phyloP scores from a whole-genome alignment of 2,888 invertebrate genomes.

The Orthonychiurus folsomi region DNA sequence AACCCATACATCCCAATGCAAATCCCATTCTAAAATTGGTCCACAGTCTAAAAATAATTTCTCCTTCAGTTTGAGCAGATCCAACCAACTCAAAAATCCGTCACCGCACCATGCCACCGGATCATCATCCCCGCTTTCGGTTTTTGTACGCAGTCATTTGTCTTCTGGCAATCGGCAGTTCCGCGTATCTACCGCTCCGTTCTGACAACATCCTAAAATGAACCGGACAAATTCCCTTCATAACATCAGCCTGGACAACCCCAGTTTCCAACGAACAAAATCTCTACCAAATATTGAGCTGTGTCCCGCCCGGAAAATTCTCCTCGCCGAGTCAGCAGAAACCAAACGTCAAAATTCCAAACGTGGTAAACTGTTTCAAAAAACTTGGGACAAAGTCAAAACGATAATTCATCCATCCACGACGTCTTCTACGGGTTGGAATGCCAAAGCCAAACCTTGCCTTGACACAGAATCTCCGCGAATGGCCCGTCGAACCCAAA shows the following conservation, averaged over 20 bases:
- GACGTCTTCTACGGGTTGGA: conserved; percentile 17
- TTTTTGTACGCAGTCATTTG: too few species aligned
- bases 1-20: too few species aligned
- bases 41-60: too few species aligned
- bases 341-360: conserved; percentile 10
- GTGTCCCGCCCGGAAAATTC: neutral
- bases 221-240: neutral
- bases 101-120: too few species aligned
- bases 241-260: neutral
- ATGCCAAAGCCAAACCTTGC: neutral
- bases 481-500: neutral
- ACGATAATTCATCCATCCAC: conserved; percentile 29
- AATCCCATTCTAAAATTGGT: too few species aligned
- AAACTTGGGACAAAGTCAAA: conserved; percentile 39
- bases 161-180: too few species aligned
- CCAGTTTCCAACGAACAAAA: neutral
- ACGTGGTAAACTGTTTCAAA: conserved; percentile 30
- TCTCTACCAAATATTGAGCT: conserved; percentile 21
- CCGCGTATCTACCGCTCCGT: too few species aligned
- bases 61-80: too few species aligned
- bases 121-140: too few species aligned
- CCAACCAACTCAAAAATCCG: too few species aligned
- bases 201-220: neutral
- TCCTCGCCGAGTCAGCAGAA: neutral
- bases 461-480: neutral